Conservation (phyloP, 2,113 vertebrate species). For the Apistogramma diplotaenia region DNA sequence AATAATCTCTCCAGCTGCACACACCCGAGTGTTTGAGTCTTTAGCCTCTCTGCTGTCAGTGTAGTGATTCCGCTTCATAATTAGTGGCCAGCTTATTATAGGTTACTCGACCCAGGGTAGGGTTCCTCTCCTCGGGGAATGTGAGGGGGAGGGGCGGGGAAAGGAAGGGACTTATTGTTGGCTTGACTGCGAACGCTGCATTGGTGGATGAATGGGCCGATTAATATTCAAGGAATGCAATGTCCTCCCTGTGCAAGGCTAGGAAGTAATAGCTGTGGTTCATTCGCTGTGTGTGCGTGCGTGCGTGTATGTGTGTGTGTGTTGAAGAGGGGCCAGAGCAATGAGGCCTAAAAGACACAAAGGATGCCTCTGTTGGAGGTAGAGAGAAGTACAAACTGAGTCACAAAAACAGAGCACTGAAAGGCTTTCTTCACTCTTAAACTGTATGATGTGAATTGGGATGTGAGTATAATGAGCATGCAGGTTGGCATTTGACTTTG, state of each 20-base stretch:
- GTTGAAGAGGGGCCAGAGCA: slow-evolving; percentile 10
- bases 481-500: neutral
- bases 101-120: slow-evolving; percentile 33
- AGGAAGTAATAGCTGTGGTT: slow-evolving; percentile 44
- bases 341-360: slow-evolving; percentile 54
- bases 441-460: neutral
- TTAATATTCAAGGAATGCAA: slow-evolving; percentile 74
- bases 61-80: slow-evolving; percentile 25
- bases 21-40: neutral
- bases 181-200: slow-evolving; percentile 29
- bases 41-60: neutral
- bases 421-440: slow-evolving; percentile 25
- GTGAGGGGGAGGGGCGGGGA: slow-evolving; percentile 22
- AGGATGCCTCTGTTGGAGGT: slow-evolving; percentile 54
- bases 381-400: slow-evolving; percentile 22
- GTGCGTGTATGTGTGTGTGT: neutral
- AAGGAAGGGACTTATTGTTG: slow-evolving; percentile 62
- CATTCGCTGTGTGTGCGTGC: slow-evolving; percentile 19
- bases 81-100: slow-evolving; percentile 55
- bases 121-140: slow-evolving; percentile 29
- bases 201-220: slow-evolving; percentile 53
- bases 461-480: slow-evolving; percentile 2
- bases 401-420: slow-evolving; percentile 43
- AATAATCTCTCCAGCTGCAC: neutral
- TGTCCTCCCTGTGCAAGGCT: slow-evolving; percentile 48